Conservation (phyloP, 1,140 invertebrate genomes). For the Muscidifurax raptorellus region DNA sequence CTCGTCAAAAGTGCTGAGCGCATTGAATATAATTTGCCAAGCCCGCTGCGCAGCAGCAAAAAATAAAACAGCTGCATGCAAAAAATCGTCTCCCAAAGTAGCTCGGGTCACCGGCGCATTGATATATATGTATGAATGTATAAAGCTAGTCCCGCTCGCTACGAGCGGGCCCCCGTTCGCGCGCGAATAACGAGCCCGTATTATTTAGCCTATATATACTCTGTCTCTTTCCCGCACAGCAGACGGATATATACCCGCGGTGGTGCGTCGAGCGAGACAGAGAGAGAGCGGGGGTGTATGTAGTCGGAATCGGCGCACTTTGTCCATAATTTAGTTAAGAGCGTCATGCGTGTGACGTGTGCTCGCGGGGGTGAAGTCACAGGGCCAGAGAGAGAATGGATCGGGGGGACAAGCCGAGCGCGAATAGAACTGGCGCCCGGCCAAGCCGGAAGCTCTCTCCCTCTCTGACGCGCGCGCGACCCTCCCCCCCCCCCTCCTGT, state of each 20-base stretch:
- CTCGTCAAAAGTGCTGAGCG: not conserved
- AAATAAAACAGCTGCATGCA: not conserved
- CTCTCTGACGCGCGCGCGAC: not conserved
- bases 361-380: slow-evolving; percentile 56
- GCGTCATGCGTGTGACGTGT: slow-evolving; percentile 71
- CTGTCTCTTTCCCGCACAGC: not conserved
- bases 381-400: slow-evolving; percentile 59
- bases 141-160: no score
- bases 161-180: not conserved
- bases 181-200: not conserved
- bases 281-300: not conserved
- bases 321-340: slow-evolving; percentile 74
- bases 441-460: slow-evolving; percentile 57
- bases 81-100: not conserved
- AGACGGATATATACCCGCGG: no score
- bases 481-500: not conserved
- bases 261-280: not conserved
- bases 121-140: no score
- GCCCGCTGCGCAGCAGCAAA: not conserved
- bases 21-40: not conserved
- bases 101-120: not conserved
- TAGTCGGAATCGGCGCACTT: slow-evolving; percentile 64
- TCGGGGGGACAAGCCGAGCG: slow-evolving; percentile 67
- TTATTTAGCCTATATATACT: slow-evolving; percentile 41
- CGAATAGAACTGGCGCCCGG: slow-evolving; percentile 69